A percentile compares a stretch with the other conserved stretches of the same genome.
Evolutionary conservation across 2,888 invertebrate species (phyloP).

Genomic region (Drosophila imparisetae): DNA sequence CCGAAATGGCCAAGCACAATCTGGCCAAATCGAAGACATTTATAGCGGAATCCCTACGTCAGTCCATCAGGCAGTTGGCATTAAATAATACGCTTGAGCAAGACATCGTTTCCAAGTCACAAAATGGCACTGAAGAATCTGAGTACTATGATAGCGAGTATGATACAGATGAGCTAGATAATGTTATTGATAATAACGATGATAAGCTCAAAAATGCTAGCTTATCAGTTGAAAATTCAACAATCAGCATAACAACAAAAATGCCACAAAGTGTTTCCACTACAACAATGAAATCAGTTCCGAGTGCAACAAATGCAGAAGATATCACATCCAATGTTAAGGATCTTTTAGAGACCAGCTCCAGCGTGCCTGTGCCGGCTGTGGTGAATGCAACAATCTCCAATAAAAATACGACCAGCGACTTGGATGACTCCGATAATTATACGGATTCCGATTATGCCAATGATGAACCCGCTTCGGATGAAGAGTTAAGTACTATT

Average conservation of each 20-base stretch:
- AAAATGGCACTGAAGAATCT: conserved; percentile 16
- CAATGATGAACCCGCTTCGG: conserved; percentile 49
- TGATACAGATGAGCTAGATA: conserved; percentile 41
- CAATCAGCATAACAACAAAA: conserved; percentile 1
- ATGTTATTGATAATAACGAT: conserved; percentile 11
- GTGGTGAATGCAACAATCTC: conserved; percentile 24
- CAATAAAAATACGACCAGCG: neutral
- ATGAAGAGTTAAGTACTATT: conserved; percentile 9
- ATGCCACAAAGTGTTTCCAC: neutral
- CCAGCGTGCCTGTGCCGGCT: conserved; percentile 32
- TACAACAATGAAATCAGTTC: neutral
- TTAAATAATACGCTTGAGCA: conserved; percentile 25
- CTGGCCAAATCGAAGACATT: conserved; percentile 60
- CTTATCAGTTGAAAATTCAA: neutral
- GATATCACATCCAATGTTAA: conserved; percentile 8
- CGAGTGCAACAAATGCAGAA: conserved; percentile 5
- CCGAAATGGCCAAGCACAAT: conserved; percentile 57
- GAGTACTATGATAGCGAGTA: conserved; percentile 58
- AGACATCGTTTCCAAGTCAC: neutral
- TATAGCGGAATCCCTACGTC: conserved; percentile 54
- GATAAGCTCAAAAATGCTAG: neutral
- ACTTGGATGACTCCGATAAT: conserved; percentile 44
- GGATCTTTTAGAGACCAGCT: conserved; percentile 37
- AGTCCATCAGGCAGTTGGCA: conserved; percentile 58
- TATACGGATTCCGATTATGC: conserved; percentile 55